Percentiles rank a stretch among this genome's conserved stretches.
These are phyloP conservation scores for Keiferia lycopersicella DNA, from an alignment of 2,888 invertebrate genomes.

Conservation along the genomic window DNA sequence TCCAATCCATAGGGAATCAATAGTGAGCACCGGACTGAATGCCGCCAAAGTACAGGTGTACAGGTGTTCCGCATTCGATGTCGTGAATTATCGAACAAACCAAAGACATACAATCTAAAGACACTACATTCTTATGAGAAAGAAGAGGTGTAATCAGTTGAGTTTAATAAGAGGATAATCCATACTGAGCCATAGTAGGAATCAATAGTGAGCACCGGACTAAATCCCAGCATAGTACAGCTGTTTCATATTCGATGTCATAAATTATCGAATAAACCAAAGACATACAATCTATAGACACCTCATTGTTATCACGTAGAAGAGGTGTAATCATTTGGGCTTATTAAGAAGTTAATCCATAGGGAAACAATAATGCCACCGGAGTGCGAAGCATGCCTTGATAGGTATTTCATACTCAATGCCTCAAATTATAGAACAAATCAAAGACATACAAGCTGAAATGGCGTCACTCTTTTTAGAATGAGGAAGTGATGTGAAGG, in stretches of 20 bases:
- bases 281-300: background rate
- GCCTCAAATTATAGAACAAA: conserved; percentile 3
- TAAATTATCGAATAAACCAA: conserved; percentile 2
- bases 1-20: background rate
- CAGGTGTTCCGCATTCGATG: conserved; percentile 12
- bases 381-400: background rate
- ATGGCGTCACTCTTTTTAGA: too few relatives aligned
- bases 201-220: background rate
- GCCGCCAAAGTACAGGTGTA: background rate
- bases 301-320: background rate
- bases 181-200: background rate
- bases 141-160: background rate
- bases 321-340: background rate
- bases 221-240: background rate
- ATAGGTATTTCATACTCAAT: conserved; percentile 4
- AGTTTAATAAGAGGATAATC: background rate
- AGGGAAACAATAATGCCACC: background rate
- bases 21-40: background rate
- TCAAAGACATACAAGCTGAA: background rate
- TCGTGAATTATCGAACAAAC: conserved; percentile 3
- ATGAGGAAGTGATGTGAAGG: too few relatives aligned
- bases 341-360: background rate
- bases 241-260: conserved; percentile 1
- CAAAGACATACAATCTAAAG: background rate
- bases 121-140: background rate